A percentile compares a stretch with the other conserved stretches of the same genome.
phyloP scores from a whole-genome alignment of 1,140 invertebrate species.

The Pachypsylla venusta region DNA sequence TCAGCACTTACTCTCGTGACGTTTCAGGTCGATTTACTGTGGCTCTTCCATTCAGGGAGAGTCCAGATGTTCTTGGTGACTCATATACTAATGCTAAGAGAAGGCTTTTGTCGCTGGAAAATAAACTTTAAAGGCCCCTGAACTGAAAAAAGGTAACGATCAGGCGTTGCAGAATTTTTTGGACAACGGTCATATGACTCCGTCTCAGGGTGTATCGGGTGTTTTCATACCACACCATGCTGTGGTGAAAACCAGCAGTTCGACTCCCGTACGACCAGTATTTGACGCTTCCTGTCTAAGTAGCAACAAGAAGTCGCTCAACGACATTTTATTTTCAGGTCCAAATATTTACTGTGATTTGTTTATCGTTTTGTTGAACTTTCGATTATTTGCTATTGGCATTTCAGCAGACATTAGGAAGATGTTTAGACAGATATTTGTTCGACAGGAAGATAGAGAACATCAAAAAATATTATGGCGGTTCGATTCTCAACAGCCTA shows the following conservation, averaged over 20 bases:
- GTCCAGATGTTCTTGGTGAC: background rate
- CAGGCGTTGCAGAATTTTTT: background rate
- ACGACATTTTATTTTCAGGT: conserved; percentile 17
- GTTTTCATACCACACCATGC: conserved; percentile 20
- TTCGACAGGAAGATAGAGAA: background rate
- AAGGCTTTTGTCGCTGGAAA: background rate
- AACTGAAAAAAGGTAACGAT: background rate
- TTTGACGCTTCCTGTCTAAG: conserved; percentile 18
- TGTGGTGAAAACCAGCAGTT: conserved; percentile 14
- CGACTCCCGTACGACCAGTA: conserved; percentile 18
- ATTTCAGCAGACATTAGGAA: background rate
- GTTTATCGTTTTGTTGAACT: conserved; percentile 13
- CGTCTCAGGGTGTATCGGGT: too few relatives aligned
- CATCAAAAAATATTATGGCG: background rate
- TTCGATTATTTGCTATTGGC: conserved; percentile 4
- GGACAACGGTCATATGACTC: background rate
- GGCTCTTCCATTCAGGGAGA: background rate
- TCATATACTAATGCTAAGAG: background rate
- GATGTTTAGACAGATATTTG: conserved; percentile 6
- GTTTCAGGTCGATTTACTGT: background rate
- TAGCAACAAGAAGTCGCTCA: conserved; percentile 12
- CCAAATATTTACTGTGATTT: conserved; percentile 23
- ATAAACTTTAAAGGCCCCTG: background rate
- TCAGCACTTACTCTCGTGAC: background rate
- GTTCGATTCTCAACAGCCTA: background rate